Percentiles rank a stretch among this genome's conserved stretches.
Conservation (phyloP, 2,113 vertebrate species). For the Apaloderma vittatum region DNA sequence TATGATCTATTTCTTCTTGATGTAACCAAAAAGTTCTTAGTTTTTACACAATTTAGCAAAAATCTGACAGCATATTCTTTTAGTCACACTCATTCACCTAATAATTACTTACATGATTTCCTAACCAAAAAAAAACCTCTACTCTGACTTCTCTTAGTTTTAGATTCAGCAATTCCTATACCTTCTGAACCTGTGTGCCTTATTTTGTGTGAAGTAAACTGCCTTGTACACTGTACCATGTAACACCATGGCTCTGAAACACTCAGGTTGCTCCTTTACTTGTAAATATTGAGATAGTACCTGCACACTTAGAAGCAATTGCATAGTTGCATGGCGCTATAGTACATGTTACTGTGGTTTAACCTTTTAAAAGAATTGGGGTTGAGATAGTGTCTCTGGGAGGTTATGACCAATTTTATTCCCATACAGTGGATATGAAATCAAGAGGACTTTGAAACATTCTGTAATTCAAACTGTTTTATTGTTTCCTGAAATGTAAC, state of each 20-base stretch:
- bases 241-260: neutral
- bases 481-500: conserved; percentile 12
- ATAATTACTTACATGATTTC: neutral
- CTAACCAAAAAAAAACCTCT: neutral
- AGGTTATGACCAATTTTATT: conserved; percentile 13
- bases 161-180: neutral
- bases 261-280: neutral
- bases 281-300: neutral
- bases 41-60: neutral
- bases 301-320: neutral
- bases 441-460: neutral
- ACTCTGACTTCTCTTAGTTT: neutral
- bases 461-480: conserved; percentile 16
- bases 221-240: neutral
- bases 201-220: neutral
- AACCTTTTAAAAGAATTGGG: neutral
- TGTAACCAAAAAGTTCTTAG: neutral
- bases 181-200: neutral
- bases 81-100: neutral
- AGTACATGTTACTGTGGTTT: neutral
- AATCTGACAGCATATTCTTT: neutral
- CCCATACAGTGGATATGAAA: neutral
- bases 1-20: neutral
- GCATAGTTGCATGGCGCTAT: neutral
- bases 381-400: neutral